Evolutionary conservation across 64 coral and sea anemone genomes (phyloP).

Genomic region (Dendronephthya gigantea): DNA sequence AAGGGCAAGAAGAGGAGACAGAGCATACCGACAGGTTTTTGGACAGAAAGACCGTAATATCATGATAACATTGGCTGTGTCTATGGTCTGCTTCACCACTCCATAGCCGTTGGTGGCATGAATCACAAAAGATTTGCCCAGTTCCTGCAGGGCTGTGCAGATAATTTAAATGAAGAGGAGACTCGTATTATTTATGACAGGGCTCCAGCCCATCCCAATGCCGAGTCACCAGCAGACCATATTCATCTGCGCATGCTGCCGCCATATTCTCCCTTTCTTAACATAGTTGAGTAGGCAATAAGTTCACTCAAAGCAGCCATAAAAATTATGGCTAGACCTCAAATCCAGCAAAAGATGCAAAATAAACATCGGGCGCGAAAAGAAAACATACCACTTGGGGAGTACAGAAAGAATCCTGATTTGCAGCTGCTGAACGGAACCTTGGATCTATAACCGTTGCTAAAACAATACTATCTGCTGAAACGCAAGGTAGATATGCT

Average conservation of each 20-base stretch:
- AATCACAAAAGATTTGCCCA: background rate
- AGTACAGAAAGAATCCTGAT: background rate
- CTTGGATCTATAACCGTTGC: background rate
- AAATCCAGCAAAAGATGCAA: conserved; percentile 6
- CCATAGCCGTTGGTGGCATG: background rate
- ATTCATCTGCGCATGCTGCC: conserved; percentile 8
- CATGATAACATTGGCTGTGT: background rate
- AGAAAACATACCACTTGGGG: background rate
- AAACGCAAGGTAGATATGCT: no score
- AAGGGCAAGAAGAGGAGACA: background rate
- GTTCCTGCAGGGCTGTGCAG: background rate
- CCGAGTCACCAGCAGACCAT: conserved; percentile 1
- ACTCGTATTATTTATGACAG: conserved; percentile 16
- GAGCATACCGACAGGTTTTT: conserved; percentile 6
- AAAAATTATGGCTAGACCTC: background rate
- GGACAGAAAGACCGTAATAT: conserved; percentile 7
- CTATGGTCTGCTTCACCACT: no score
- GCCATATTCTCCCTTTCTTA: conserved; percentile 18
- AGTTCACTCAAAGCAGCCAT: conserved; percentile 25
- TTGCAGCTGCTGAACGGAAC: conserved; percentile 7
- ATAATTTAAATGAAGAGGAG: background rate
- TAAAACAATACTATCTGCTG: no score
- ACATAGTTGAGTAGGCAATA: conserved; percentile 15
- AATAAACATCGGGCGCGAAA: background rate
- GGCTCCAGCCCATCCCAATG: conserved; percentile 22